phyloP scores from a whole-genome alignment of 2,113 vertebrate species.

The Alces alces region DNA sequence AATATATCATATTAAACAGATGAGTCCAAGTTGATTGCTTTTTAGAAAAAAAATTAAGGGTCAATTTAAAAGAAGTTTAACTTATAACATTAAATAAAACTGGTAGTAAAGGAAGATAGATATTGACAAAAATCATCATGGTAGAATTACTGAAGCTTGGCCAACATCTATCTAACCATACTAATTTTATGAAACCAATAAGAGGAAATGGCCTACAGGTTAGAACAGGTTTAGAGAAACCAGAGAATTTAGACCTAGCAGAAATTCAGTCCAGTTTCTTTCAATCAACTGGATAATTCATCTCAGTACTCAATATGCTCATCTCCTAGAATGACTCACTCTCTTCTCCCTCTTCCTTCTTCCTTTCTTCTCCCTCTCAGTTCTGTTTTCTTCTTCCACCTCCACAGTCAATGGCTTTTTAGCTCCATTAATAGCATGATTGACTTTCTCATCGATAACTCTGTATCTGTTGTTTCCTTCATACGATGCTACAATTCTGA shows the following conservation, averaged over 20 bases:
- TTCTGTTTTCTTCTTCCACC: not conserved
- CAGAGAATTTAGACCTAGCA: not conserved
- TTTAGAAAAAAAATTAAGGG: not conserved
- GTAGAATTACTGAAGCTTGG: not conserved
- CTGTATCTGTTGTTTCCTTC: not conserved
- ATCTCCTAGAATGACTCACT: not conserved
- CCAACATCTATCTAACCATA: not conserved
- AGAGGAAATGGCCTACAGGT: not conserved
- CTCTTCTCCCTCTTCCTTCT: not conserved
- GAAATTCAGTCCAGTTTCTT: not conserved
- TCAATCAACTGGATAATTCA: not conserved
- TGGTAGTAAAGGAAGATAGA: not conserved
- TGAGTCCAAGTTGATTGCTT: not conserved
- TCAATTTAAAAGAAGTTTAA: not conserved
- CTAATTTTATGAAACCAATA: not conserved
- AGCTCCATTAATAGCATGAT: not conserved
- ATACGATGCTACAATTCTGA: not conserved
- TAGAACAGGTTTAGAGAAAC: not conserved
- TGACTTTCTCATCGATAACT: not conserved
- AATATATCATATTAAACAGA: not conserved
- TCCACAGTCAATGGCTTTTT: not conserved
- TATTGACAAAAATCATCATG: not conserved
- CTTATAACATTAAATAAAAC: not conserved
- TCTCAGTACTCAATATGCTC: not conserved
- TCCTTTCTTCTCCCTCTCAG: not conserved